Evolutionary conservation across 2,888 invertebrate species (phyloP).

Genomic region (Steinernema carpocapsae): DNA sequence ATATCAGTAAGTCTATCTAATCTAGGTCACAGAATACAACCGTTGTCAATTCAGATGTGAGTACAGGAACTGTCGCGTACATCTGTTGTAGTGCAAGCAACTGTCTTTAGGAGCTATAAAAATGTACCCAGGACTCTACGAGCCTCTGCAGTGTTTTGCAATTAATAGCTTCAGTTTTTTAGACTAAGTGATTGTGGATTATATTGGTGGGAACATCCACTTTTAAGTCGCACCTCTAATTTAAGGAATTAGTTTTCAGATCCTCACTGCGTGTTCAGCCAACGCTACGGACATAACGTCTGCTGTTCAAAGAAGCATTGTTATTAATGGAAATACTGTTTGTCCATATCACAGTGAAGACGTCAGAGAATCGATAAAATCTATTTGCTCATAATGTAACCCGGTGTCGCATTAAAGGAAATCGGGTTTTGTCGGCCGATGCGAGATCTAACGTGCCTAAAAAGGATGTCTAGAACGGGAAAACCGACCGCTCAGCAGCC

Average conservation of each 20-base stretch:
- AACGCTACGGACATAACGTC: slow-evolving; percentile 50
- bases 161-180: slow-evolving; percentile 54
- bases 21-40: neutral
- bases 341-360: neutral
- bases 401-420: too few relatives aligned
- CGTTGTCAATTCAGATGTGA: slow-evolving; percentile 41
- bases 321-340: too few relatives aligned
- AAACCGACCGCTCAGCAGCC: too few relatives aligned
- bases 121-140: slow-evolving; percentile 50
- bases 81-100: slow-evolving; percentile 48
- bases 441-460: too few relatives aligned
- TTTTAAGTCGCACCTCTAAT: too few relatives aligned
- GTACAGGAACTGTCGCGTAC: slow-evolving; percentile 45
- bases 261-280: slow-evolving; percentile 52
- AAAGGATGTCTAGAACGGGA: too few relatives aligned
- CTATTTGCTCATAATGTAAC: too few relatives aligned
- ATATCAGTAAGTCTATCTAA: slow-evolving; percentile 38
- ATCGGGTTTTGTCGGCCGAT: too few relatives aligned
- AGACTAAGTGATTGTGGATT: slow-evolving; percentile 41
- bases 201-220: too few relatives aligned
- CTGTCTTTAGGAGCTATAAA: slow-evolving; percentile 47
- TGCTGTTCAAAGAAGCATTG: slow-evolving; percentile 41
- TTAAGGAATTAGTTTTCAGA: too few relatives aligned
- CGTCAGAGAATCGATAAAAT: too few relatives aligned
- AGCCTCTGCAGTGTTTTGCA: slow-evolving; percentile 50